Evolutionary conservation across 2,888 invertebrate genomes (phyloP), one percentile per base, ranked within the genome.

Genomic region (Drosophila robusta): DNA sequence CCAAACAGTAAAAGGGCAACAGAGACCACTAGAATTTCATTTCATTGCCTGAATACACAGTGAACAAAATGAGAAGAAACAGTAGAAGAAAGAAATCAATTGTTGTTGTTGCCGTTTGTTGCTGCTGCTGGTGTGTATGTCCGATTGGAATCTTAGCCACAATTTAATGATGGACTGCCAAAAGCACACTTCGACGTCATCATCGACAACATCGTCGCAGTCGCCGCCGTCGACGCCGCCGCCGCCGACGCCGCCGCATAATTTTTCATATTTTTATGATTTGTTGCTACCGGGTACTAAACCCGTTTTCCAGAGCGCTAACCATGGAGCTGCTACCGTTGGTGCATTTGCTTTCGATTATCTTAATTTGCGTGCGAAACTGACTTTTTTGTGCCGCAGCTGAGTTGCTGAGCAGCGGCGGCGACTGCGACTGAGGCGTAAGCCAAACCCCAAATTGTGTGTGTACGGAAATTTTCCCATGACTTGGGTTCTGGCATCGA

Each of bases 361-460:
- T 90, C 90, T 90, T 90, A 90, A 90, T 90, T 90, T 90, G 90
- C 90, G 90, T 90, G 90, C 90, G 90, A 90, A 90, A 90, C 88
- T 89, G 90, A 90, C 75, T 82, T 86, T 86, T 86, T 86, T 84
- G 63, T 75, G 66, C 72, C 61, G 54, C 52, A 69, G 58, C 51
- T 46, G 50, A 44, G 34, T 22, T 46, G 61, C 42, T 36, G 50
- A 36, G 55, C 38, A 29, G 38, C 38, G 26, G 26, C 64, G 44
- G 51, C 18, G 34, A 8, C 55, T 50, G 58, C 14, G 41, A 34
- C 77, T 57, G 76, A 75, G 70, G 74, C 83, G 80, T 86, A 83
- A 86, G 85, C 85, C 85, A 87, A 86, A 87, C 85, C 85, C 85
- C 86, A 86, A 87, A 85, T 87, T 86, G 87, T 85, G 85, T 82